phyloP scores from a whole-genome alignment of 2,113 vertebrate species.

The Pollimyrus isidori region DNA sequence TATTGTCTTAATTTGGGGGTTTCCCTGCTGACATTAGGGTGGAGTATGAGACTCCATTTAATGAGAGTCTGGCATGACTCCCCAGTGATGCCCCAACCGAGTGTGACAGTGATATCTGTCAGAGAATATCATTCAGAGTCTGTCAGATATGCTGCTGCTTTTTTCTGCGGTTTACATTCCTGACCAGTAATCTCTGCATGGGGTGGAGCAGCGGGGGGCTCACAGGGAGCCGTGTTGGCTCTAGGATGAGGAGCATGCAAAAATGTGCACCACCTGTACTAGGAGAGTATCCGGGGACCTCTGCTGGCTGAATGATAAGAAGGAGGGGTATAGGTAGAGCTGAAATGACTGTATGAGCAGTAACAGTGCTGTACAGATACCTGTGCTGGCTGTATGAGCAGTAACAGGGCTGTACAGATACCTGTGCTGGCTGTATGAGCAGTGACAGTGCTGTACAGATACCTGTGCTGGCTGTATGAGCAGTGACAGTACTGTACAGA shows the following conservation, averaged over 20 bases:
- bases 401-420: background rate
- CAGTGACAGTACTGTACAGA: background rate
- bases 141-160: background rate
- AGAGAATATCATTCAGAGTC: background rate
- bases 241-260: background rate
- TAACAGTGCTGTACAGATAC: background rate
- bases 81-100: background rate
- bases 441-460: background rate
- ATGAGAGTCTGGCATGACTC: background rate
- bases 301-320: background rate
- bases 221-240: background rate
- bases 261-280: background rate
- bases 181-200: background rate
- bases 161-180: background rate
- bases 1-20: background rate
- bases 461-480: background rate
- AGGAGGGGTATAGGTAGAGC: background rate
- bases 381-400: background rate
- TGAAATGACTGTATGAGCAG: background rate
- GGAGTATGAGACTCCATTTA: background rate
- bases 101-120: background rate
- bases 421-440: background rate
- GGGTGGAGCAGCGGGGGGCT: background rate
- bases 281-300: background rate
- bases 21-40: background rate